Conservation (phyloP, 2,797 vertebrate genomes). For the Notamacropus eugenii region DNA sequence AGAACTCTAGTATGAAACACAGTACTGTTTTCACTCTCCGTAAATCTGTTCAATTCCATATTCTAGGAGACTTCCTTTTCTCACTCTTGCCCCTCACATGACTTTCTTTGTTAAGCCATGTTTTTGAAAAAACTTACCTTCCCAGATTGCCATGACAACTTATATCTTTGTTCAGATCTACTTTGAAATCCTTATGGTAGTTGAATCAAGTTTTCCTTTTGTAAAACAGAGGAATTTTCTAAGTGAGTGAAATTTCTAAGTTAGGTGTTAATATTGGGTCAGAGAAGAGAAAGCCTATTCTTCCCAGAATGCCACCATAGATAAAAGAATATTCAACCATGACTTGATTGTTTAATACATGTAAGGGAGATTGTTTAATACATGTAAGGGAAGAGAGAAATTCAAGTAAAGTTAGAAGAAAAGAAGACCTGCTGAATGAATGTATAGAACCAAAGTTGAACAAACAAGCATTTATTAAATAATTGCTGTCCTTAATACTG, state of each 20-base stretch:
- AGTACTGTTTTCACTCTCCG: not conserved
- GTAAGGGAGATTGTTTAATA: not conserved
- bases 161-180: conserved; percentile 25
- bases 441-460: too few relatives aligned
- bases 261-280: not conserved
- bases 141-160: not conserved
- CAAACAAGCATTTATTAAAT: not conserved
- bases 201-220: not conserved
- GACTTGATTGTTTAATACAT: not conserved
- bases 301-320: not conserved
- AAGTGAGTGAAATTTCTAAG: not conserved
- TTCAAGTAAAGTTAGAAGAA: too few relatives aligned
- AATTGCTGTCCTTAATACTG: not conserved
- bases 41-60: not conserved
- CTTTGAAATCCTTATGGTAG: conserved; percentile 16
- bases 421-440: too few relatives aligned
- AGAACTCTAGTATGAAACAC: not conserved
- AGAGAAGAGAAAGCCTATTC: not conserved
- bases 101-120: not conserved
- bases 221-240: not conserved
- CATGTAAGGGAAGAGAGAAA: too few relatives aligned
- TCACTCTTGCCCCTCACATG: not conserved
- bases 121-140: not conserved
- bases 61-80: not conserved
- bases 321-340: not conserved